Base-by-base conservation (phyloP, 2,797 vertebrate genomes). In the Furcifer pardalis region DNA sequence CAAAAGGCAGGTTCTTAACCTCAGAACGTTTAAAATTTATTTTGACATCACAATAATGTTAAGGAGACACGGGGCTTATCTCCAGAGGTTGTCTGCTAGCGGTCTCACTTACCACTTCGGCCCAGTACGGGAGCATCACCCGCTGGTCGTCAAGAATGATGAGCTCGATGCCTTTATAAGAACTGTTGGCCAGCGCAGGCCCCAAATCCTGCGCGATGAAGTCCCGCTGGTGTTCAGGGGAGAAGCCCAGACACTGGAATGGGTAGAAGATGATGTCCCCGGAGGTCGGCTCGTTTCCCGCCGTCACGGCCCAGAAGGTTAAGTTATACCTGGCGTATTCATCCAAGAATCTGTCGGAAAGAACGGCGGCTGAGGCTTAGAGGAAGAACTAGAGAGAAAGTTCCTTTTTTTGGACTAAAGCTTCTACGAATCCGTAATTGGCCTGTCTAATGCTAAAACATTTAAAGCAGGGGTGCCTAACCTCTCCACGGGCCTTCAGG, bases 181-280 rank as follows among this genome's bases (percentile, higher is more conserved):
- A 91, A 5, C 98, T 98, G 79, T 96, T 96, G 81, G 96, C 95
- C 21, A 99, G 93, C 0, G 96, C 94, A 0, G 98, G 98, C 25
- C 98, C 98, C 86, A 99, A 93, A 91, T 99, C 98, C 76, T 56
- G 90, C 4, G 97, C 96, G 0, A 99, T 97, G 96, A 99, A 99
- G 90, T 99, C 98, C 30, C 98, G 89, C 93, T 99, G 98, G 88
- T 97, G 96, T 92, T 98, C 97, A 0, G 98, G 93, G 1, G 97
- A 97, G 93, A 99, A 99, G 77, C 98, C 98, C 91, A 99, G 92
- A 86, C 98, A 97, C 89, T 99, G 98, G 93, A 99, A 99, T 84
- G 98, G 97, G 95, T 99, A 99, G 92, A 97, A 97, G 1, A 96
- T 92, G 0, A 99, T 84, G 68, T 91, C 87, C 0, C 98, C 98